Evolutionary conservation across 2,113 vertebrate genomes (phyloP).

Genomic region (Benitochromis conjunctus): DNA sequence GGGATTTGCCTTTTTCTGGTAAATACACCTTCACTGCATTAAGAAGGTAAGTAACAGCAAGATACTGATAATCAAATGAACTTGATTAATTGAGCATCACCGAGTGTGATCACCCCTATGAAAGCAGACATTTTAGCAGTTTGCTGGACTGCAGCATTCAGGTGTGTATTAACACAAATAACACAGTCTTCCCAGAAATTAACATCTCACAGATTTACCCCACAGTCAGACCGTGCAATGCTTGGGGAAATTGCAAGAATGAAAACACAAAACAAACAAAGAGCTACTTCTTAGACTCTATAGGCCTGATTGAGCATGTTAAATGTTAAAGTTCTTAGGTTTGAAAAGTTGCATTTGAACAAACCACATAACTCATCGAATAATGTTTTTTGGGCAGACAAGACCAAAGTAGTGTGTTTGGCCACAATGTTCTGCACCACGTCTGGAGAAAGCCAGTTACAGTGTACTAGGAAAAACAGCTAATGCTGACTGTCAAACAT

Average conservation of each 20-base stretch:
- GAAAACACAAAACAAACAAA: fast-evolving
- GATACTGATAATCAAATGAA: neutral
- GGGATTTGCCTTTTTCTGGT: neutral
- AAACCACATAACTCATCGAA: too few species aligned
- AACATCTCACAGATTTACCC: neutral
- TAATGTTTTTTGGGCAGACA: too few species aligned
- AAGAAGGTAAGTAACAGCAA: neutral
- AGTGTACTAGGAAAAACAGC: too few species aligned
- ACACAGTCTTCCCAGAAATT: neutral
- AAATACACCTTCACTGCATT: neutral
- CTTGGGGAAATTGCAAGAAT: neutral
- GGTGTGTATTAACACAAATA: neutral
- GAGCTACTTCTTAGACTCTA: neutral
- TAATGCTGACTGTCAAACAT: too few species aligned
- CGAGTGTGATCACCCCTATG: neutral
- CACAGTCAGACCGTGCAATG: neutral
- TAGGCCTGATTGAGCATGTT: neutral
- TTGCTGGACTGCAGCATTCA: neutral
- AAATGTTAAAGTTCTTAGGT: neutral
- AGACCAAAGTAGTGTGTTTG: too few species aligned
- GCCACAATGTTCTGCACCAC: too few species aligned
- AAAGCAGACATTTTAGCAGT: neutral
- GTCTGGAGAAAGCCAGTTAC: too few species aligned
- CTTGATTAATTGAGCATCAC: neutral
- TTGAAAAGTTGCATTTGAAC: neutral